phyloP scores from a whole-genome alignment of 2,888 invertebrate genomes.

The Trissonchulus latispiculum region DNA sequence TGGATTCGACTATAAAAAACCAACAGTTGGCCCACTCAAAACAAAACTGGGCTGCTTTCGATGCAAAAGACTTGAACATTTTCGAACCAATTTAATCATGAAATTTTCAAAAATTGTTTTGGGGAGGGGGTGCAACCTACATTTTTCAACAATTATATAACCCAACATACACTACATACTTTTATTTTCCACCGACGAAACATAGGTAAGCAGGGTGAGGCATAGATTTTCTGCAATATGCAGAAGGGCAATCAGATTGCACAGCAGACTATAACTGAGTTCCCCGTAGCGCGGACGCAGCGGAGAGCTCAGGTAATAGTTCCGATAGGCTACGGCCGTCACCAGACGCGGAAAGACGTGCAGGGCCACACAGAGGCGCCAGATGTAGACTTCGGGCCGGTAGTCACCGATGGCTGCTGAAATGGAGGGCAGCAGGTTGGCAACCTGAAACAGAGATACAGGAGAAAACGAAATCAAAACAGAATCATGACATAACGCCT shows the following conservation, averaged over 20 bases:
- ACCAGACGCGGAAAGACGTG: conserved; percentile 72
- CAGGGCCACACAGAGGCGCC: conserved; percentile 70
- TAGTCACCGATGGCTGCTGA: conserved; percentile 91
- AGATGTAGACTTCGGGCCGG: conserved; percentile 73
- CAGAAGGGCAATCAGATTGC: conserved; percentile 51
- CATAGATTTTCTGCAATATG: conserved; percentile 76
- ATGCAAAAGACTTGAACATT: too few species aligned
- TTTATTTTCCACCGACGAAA: conserved; percentile 80
- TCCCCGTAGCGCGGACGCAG: conserved; percentile 21
- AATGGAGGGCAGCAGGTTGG: conserved; percentile 83
- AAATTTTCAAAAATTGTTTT: too few species aligned
- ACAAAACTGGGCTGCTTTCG: too few species aligned
- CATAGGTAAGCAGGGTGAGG: conserved; percentile 74
- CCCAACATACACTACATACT: too few species aligned
- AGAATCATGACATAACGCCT: too few species aligned
- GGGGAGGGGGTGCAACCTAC: too few species aligned
- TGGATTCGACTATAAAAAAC: too few species aligned
- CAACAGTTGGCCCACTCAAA: too few species aligned
- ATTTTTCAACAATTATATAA: too few species aligned
- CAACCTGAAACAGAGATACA: conserved; percentile 53
- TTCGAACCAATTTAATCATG: too few species aligned
- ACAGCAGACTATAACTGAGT: conserved; percentile 10
- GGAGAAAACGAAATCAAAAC: not conserved
- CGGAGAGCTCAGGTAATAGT: conserved; percentile 43
- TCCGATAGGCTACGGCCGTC: conserved; percentile 67